phyloP scores from a whole-genome alignment of 2,888 invertebrate genomes.

The Seladonia tumulorum region DNA sequence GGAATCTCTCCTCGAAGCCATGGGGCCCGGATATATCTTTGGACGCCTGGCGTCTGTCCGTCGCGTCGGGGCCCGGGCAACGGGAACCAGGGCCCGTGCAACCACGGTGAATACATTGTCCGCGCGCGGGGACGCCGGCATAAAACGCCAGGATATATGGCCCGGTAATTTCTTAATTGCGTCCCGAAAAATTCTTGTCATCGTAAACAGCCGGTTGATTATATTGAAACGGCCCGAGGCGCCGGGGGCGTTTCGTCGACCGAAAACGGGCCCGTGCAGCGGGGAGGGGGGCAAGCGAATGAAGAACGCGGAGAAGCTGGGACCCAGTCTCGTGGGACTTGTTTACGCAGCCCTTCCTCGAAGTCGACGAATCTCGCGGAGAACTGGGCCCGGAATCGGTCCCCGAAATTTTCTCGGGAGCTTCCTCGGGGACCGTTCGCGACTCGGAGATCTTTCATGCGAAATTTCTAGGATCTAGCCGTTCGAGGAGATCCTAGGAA shows the following conservation, averaged over 20 bases:
- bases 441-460: conserved; percentile 26
- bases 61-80: conserved; percentile 72
- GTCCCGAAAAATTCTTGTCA: conserved; percentile 83
- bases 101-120: conserved; percentile 82
- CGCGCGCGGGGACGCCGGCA: conserved; percentile 66
- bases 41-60: conserved; percentile 77
- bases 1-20: conserved; percentile 63
- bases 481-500: conserved; percentile 35
- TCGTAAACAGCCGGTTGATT: conserved; percentile 82
- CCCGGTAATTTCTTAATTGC: conserved; percentile 84
- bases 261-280: conserved; percentile 12
- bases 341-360: conserved; percentile 44
- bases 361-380: background rate
- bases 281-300: background rate
- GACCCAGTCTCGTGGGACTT: conserved; percentile 11
- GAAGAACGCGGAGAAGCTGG: conserved; percentile 27
- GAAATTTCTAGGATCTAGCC: background rate
- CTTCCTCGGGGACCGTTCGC: background rate
- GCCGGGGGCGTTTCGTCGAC: conserved; percentile 73
- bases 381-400: background rate
- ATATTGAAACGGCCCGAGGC: conserved; percentile 77
- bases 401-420: conserved; percentile 41
- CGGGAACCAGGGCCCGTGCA: conserved; percentile 65
- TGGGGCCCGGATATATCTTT: conserved; percentile 13
- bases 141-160: conserved; percentile 83